Conservation (phyloP, 2,888 invertebrate genomes). For the Agrotis exclamationis region DNA sequence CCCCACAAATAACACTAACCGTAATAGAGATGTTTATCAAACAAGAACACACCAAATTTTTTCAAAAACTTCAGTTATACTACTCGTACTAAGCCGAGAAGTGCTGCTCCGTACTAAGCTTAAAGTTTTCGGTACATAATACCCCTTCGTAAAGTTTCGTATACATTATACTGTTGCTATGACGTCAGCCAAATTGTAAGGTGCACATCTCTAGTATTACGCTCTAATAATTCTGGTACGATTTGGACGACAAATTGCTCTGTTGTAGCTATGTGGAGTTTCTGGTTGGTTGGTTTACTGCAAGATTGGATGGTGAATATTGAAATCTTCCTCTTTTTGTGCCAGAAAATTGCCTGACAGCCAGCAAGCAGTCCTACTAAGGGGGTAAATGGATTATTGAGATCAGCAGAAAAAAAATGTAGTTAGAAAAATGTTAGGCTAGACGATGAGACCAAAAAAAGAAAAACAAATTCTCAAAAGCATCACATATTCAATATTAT, state of each 20-base stretch:
- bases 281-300: neutral
- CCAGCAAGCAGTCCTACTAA: too few relatives aligned
- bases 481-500: too few relatives aligned
- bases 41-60: neutral
- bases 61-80: slow-evolving; percentile 18
- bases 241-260: slow-evolving; percentile 12
- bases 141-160: slow-evolving; percentile 36
- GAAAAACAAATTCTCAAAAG: neutral
- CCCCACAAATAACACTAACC: neutral
- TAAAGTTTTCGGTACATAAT: slow-evolving; percentile 47
- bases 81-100: slow-evolving; percentile 14
- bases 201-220: slow-evolving; percentile 20
- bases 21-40: slow-evolving; percentile 13
- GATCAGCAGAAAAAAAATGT: too few relatives aligned
- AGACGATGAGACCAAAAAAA: too few relatives aligned
- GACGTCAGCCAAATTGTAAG: slow-evolving; percentile 40
- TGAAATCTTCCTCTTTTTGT: too few relatives aligned
- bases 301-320: neutral
- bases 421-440: too few relatives aligned
- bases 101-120: slow-evolving; percentile 19
- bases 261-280: neutral
- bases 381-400: too few relatives aligned
- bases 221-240: slow-evolving; percentile 39
- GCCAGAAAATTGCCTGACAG: too few relatives aligned
- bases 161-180: slow-evolving; percentile 36